These are phyloP conservation scores for Himalopsyche phryganea DNA, from an alignment of 1,140 invertebrate genomes.

Conservation along the genomic window DNA sequence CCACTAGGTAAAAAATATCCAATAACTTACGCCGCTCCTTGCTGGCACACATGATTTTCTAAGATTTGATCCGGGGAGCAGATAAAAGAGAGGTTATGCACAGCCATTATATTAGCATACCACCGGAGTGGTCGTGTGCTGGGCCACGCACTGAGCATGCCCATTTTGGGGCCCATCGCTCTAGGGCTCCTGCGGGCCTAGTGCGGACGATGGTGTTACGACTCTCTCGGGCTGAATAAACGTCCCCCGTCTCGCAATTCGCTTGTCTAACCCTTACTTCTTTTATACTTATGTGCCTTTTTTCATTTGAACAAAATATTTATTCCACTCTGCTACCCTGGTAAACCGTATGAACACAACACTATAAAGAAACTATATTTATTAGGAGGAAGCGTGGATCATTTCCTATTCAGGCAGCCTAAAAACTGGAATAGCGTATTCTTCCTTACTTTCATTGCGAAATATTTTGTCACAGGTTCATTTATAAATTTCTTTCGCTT, in stretches of 20 bases:
- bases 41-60: constrained; percentile 33
- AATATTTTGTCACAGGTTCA: too few species aligned
- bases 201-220: constrained; percentile 34
- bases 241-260: constrained; percentile 31
- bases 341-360: too few species aligned
- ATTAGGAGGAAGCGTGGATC: too few species aligned
- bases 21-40: constrained; percentile 30
- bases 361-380: too few species aligned
- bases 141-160: constrained; percentile 13
- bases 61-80: constrained; percentile 33
- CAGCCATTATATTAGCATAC: constrained; percentile 35
- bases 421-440: too few species aligned
- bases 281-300: constrained; percentile 21
- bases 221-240: constrained; percentile 34
- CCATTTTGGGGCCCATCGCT: constrained; percentile 13
- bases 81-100: constrained; percentile 25
- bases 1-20: constrained; percentile 16
- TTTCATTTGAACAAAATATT: not conserved
- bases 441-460: too few species aligned
- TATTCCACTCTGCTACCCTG: too few species aligned
- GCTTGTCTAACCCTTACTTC: constrained; percentile 29
- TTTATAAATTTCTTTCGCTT: too few species aligned
- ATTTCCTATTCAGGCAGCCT: too few species aligned
- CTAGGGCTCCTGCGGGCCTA: constrained; percentile 29
- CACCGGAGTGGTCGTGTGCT: constrained; percentile 12